A percentile compares a stretch with the other conserved stretches of the same genome.
Conservation (phyloP, 1,140 invertebrate species). For the Drosophila carrolli region DNA sequence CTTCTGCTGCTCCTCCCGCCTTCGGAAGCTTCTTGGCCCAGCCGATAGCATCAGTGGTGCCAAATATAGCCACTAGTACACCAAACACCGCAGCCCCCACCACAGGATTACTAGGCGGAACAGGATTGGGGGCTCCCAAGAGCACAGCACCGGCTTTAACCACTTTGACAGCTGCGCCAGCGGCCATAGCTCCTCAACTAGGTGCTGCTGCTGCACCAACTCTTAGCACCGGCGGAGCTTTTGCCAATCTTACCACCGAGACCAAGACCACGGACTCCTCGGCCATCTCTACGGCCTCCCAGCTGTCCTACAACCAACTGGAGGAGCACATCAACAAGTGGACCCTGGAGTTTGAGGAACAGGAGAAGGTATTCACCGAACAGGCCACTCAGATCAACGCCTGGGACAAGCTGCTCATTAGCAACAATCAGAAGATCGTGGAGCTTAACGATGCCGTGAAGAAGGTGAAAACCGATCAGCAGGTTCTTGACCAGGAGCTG, state of each 20-base stretch:
- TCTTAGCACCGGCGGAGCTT: constrained; percentile 42
- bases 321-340: constrained; percentile 98
- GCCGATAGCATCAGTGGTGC: constrained; percentile 17
- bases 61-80: constrained; percentile 30
- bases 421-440: constrained; percentile 97
- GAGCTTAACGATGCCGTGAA: constrained; percentile 93
- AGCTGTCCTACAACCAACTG: constrained; percentile 93
- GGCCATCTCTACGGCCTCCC: constrained; percentile 49
- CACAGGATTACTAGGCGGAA: constrained; percentile 21
- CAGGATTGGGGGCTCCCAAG: constrained; percentile 30
- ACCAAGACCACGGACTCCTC: constrained; percentile 74
- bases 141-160: constrained; percentile 19
- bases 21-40: constrained; percentile 56
- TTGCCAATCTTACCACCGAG: constrained; percentile 64
- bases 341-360: constrained; percentile 96
- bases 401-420: constrained; percentile 96
- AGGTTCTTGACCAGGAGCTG: constrained; percentile 95
- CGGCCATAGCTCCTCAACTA: constrained; percentile 41
- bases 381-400: constrained; percentile 97
- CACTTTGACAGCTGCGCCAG: constrained; percentile 23
- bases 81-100: constrained; percentile 1
- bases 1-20: constrained; percentile 30
- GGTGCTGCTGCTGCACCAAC: constrained; percentile 24
- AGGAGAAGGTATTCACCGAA: constrained; percentile 96
- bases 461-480: constrained; percentile 94